A percentile compares a stretch with the other conserved stretches of the same genome.
phyloP scores from a whole-genome alignment of 2,888 invertebrate species.

The Chironomus tentans region DNA sequence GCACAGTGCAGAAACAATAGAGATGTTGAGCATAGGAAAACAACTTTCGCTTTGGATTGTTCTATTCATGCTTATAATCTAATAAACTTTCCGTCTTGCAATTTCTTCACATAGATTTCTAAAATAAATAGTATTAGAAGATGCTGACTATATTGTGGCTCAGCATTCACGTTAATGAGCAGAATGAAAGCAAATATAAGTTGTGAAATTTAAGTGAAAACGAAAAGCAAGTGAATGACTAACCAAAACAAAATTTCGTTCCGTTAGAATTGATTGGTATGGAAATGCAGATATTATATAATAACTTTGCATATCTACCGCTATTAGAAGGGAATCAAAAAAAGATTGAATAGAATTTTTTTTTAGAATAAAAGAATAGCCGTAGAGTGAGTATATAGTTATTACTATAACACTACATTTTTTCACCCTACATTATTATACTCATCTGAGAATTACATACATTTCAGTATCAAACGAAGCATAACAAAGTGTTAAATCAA shows the following conservation, averaged over 20 bases:
- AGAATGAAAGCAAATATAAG: background rate
- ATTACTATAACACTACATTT: slow-evolving; percentile 19
- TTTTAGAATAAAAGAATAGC: too few species aligned
- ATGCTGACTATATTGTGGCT: too few species aligned
- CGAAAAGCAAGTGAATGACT: background rate
- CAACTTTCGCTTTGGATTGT: too few species aligned
- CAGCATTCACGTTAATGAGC: too few species aligned
- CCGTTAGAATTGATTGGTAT: background rate
- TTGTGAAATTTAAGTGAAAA: background rate
- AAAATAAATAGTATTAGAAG: too few species aligned
- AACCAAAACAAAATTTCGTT: background rate
- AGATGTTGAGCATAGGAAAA: too few species aligned
- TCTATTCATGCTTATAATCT: too few species aligned
- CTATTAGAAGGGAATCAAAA: too few species aligned
- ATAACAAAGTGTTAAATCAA: slow-evolving; percentile 24
- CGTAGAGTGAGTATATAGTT: slow-evolving; percentile 1
- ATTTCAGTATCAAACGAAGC: slow-evolving; percentile 7
- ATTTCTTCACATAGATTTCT: too few species aligned
- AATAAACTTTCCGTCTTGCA: too few species aligned
- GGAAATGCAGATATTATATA: background rate
- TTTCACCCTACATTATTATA: background rate
- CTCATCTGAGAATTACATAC: background rate
- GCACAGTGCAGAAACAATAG: too few species aligned
- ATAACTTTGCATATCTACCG: background rate
- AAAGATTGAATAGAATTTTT: too few species aligned